Conservation (phyloP, 2,113 vertebrate species). For the Perccottus glenii region DNA sequence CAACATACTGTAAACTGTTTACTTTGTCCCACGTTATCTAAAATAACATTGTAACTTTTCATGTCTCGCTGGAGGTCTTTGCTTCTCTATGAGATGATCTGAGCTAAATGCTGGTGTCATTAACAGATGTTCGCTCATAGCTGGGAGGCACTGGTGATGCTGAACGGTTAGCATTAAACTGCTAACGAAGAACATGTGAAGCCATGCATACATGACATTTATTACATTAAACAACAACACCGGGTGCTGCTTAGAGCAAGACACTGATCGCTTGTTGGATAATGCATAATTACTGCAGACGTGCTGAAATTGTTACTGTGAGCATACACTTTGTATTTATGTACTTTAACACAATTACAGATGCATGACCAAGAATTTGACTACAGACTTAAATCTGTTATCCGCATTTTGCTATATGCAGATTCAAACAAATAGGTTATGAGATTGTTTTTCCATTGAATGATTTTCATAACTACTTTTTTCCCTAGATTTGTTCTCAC, state of each 20-base stretch:
- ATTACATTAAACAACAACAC: conserved; percentile 81
- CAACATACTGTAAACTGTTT: too few species aligned
- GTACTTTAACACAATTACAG: conserved; percentile 7
- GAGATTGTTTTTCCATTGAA: conserved; percentile 12
- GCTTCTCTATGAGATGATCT: conserved; percentile 34
- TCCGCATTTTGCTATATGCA: conserved; percentile 6
- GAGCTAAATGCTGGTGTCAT: conserved; percentile 72
- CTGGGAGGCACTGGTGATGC: conserved; percentile 69
- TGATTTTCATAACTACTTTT: not conserved
- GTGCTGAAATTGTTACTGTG: conserved; percentile 28
- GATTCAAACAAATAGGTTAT: not conserved
- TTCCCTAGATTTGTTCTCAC: not conserved
- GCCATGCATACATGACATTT: conserved; percentile 81
- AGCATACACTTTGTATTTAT: conserved; percentile 8
- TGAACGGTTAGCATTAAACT: conserved; percentile 62
- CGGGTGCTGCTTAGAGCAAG: conserved; percentile 63
- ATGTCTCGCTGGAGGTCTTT: not conserved
- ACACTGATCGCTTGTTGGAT: conserved; percentile 62
- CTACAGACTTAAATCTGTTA: conserved; percentile 9
- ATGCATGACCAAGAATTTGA: conserved; percentile 10
- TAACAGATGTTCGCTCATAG: conserved; percentile 66
- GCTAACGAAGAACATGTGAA: conserved; percentile 78
- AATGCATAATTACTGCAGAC: conserved; percentile 69
- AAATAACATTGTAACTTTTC: too few species aligned
- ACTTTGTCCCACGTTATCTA: too few species aligned